Conservation (phyloP, 2,888 invertebrate species). For the Drosophila recens region DNA sequence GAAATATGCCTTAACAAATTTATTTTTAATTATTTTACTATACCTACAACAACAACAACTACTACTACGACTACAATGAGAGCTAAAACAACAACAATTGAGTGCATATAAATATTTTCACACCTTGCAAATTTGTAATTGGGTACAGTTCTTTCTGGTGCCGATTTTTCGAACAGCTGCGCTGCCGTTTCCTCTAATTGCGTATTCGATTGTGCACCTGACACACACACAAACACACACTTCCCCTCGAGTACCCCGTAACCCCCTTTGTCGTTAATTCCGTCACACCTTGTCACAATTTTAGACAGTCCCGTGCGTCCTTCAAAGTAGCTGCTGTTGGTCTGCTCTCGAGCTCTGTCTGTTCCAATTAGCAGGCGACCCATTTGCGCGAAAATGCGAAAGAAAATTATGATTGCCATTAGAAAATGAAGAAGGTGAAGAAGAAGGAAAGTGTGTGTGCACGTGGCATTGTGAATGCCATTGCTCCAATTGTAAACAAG, state of each 20-base stretch:
- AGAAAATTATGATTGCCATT: conserved; percentile 72
- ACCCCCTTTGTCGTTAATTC: not conserved
- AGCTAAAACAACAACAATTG: conserved; percentile 23
- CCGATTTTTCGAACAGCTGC: conserved; percentile 27
- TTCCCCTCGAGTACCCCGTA: not conserved
- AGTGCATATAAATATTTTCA: conserved; percentile 57
- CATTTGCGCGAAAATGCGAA: conserved; percentile 47
- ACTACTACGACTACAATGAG: conserved; percentile 26
- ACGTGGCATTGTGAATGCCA: conserved; percentile 72
- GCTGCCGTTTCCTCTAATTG: conserved; percentile 36
- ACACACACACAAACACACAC: not conserved
- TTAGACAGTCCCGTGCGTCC: conserved; percentile 35
- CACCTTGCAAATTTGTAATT: conserved; percentile 51
- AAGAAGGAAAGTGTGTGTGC: conserved; percentile 4
- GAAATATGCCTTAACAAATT: conserved; percentile 40
- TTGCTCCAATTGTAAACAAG: conserved; percentile 57
- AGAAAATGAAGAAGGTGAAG: conserved; percentile 13
- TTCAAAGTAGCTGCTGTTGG: conserved; percentile 30
- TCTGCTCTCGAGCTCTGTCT: conserved; percentile 44
- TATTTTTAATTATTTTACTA: conserved; percentile 53
- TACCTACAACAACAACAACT: conserved; percentile 52
- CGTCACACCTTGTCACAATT: conserved; percentile 40
- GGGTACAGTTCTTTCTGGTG: conserved; percentile 19
- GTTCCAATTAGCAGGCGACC: conserved; percentile 75
- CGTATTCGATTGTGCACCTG: conserved; percentile 58